phyloP scores from a whole-genome alignment of 2,797 vertebrate genomes.

The Pangasius sanitwongsei region DNA sequence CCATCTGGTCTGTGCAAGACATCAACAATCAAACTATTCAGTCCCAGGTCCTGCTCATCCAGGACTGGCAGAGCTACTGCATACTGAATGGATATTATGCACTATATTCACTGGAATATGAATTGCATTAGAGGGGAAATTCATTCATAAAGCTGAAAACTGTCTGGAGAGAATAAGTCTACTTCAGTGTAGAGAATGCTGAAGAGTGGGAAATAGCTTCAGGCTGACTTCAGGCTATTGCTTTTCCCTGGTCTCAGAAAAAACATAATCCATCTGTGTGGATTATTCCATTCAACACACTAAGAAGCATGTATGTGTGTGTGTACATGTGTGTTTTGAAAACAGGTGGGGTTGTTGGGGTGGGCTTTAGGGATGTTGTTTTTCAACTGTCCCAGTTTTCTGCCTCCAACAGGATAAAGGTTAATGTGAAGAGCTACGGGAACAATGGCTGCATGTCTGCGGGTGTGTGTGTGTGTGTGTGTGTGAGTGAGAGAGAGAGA shows the following conservation, averaged over 20 bases:
- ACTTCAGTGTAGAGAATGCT: conserved; percentile 12
- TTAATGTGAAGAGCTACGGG: conserved; percentile 38
- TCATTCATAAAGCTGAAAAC: conserved; percentile 11
- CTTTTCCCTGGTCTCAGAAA: neutral
- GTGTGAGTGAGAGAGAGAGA: neutral
- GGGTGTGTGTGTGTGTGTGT: neutral
- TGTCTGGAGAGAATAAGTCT: conserved; percentile 10
- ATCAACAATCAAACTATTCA: conserved; percentile 20
- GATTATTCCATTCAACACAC: conserved; percentile 6
- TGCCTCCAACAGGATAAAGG: conserved; percentile 34
- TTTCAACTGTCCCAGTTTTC: conserved; percentile 38
- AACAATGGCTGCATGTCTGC: conserved; percentile 28
- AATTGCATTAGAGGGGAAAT: neutral
- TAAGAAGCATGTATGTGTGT: neutral
- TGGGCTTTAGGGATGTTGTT: neutral
- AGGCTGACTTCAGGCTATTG: conserved; percentile 11
- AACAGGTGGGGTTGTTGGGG: neutral
- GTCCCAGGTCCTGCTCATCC: neutral
- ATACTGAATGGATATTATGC: neutral
- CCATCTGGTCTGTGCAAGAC: conserved; percentile 27
- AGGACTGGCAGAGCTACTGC: neutral
- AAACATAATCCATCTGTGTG: neutral
- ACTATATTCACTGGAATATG: neutral
- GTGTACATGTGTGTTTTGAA: neutral
- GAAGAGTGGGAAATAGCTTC: neutral